Evolutionary conservation across 2,113 vertebrate genomes (phyloP).

Genomic region (Ursus arctos): DNA sequence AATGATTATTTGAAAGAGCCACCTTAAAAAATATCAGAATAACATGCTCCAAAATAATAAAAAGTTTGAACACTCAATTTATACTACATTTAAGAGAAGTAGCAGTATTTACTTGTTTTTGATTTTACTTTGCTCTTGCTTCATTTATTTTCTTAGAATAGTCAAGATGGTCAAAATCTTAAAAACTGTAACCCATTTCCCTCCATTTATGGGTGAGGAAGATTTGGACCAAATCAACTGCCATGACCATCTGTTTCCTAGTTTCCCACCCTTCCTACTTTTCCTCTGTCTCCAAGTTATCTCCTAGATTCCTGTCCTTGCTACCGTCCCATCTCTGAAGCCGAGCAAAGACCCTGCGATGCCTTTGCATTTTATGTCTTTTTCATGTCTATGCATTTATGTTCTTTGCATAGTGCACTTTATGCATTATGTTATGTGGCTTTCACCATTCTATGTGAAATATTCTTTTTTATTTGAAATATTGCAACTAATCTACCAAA

Average conservation of each 20-base stretch:
- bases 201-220: neutral
- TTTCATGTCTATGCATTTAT: neutral
- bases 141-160: neutral
- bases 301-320: neutral
- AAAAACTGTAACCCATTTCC: neutral
- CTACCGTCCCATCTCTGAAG: neutral
- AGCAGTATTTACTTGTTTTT: neutral
- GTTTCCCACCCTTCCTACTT: too few relatives aligned
- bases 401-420: neutral
- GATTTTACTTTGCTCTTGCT: neutral
- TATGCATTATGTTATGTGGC: neutral
- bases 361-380: neutral
- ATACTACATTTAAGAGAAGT: neutral
- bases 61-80: neutral
- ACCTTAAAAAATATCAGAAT: neutral
- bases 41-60: neutral
- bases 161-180: neutral
- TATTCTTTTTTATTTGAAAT: neutral
- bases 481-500: neutral
- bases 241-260: neutral
- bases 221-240: neutral
- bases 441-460: neutral
- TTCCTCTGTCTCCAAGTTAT: neutral
- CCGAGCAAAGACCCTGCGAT: neutral
- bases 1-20: neutral